Evolutionary conservation across 2,113 vertebrate genomes (phyloP).

Genomic region (Climacteris rufus): DNA sequence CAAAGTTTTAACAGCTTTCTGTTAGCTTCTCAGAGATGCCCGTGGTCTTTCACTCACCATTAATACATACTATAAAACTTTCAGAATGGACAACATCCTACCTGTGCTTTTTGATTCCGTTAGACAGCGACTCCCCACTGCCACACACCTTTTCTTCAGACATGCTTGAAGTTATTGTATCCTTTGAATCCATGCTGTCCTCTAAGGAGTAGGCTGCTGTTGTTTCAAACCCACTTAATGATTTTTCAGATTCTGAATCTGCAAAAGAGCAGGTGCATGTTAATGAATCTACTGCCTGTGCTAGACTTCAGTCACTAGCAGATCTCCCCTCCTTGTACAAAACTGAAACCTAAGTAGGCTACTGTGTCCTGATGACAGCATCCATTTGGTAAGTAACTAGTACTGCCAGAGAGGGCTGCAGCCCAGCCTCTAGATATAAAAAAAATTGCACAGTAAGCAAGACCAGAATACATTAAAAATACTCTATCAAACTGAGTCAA

Average conservation of each 20-base stretch:
- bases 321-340: slow-evolving; percentile 46
- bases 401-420: not conserved
- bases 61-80: not conserved
- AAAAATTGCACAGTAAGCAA: not conserved
- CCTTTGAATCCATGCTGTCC: slow-evolving; percentile 73
- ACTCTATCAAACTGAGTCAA: not conserved
- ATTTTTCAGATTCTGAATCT: slow-evolving; percentile 90
- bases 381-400: slow-evolving; percentile 65
- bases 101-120: slow-evolving; percentile 90
- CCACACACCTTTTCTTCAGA: slow-evolving; percentile 81
- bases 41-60: not conserved
- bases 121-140: slow-evolving; percentile 78
- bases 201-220: slow-evolving; percentile 78
- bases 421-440: not conserved
- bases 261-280: slow-evolving; percentile 66
- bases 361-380: slow-evolving; percentile 77
- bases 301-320: slow-evolving; percentile 55
- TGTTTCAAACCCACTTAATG: slow-evolving; percentile 88
- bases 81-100: slow-evolving; percentile 55
- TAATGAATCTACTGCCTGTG: slow-evolving; percentile 44
- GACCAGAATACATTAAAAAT: not conserved
- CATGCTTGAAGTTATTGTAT: slow-evolving; percentile 71
- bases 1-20: not conserved
- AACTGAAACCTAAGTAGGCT: slow-evolving; percentile 83
- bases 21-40: not conserved